phyloP scores from a whole-genome alignment of 2,888 invertebrate species.

The Archaeoteleia sp. region DNA sequence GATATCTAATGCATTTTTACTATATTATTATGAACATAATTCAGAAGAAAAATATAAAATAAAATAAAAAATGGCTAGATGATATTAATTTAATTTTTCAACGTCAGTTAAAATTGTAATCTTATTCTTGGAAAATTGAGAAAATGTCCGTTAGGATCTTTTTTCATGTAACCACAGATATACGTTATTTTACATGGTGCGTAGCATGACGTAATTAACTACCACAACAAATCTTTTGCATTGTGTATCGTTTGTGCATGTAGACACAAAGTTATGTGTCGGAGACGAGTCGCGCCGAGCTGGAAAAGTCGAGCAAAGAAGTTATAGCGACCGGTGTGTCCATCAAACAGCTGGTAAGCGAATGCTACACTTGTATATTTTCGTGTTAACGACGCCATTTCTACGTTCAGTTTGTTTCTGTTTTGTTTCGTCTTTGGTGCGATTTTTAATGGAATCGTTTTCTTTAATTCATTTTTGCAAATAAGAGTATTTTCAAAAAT shows the following conservation, averaged over 20 bases:
- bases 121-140: no score
- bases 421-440: no score
- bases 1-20: no score
- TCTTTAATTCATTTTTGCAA: no score
- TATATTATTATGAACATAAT: no score
- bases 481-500: slow-evolving; percentile 26
- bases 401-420: no score
- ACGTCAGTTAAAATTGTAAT: no score
- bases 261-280: slow-evolving; percentile 74
- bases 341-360: slow-evolving; percentile 76
- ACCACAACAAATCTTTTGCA: slow-evolving; percentile 39
- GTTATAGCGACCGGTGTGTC: slow-evolving; percentile 76
- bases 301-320: slow-evolving; percentile 71
- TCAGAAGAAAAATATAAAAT: no score
- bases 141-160: neutral
- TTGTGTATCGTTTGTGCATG: slow-evolving; percentile 66
- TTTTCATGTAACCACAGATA: neutral
- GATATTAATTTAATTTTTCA: no score
- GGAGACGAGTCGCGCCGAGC: slow-evolving; percentile 70
- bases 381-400: no score
- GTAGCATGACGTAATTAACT: slow-evolving; percentile 26
- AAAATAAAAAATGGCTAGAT: no score
- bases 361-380: slow-evolving; percentile 39
- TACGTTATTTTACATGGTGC: slow-evolving; percentile 11
- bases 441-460: no score